These are phyloP conservation scores for Gambelia wislizenii DNA, from an alignment of 2,797 vertebrate species.

Conservation along the genomic window DNA sequence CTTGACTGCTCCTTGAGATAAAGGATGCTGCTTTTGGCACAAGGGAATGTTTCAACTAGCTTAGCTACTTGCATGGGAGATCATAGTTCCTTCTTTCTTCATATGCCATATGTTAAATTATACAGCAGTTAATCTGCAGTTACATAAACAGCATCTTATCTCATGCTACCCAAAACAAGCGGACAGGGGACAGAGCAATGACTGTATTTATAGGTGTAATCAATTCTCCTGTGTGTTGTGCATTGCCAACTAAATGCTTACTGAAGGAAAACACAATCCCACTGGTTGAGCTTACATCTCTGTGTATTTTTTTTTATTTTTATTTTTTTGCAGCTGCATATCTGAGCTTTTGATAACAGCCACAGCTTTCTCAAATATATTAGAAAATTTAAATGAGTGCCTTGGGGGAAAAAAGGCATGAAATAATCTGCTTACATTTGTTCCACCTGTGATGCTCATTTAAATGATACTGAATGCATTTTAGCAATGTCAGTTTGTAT, in stretches of 20 bases:
- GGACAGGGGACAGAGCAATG: not conserved
- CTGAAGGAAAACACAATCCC: constrained; percentile 30
- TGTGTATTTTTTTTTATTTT: constrained; percentile 9
- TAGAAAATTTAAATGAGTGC: constrained; percentile 49
- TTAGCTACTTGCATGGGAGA: constrained; percentile 44
- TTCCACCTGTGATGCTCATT: constrained; percentile 36
- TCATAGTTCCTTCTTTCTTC: constrained; percentile 33
- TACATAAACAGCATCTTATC: constrained; percentile 41
- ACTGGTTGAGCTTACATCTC: constrained; percentile 19
- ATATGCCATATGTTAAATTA: constrained; percentile 24
- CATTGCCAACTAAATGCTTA: constrained; percentile 27
- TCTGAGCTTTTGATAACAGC: constrained; percentile 29
- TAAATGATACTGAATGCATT: not conserved
- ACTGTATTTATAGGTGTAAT: constrained; percentile 33
- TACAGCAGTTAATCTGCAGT: constrained; percentile 26
- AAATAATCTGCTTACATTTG: constrained; percentile 44
- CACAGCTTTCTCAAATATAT: constrained; percentile 38
- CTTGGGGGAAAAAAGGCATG: constrained; percentile 47
- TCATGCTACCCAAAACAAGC: constrained; percentile 27
- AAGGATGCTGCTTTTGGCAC: constrained; percentile 55
- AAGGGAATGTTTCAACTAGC: constrained; percentile 39
- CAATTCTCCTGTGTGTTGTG: constrained; percentile 27
- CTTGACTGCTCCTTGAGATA: not conserved
- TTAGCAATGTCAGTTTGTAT: not conserved
- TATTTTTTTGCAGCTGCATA: constrained; percentile 17